These are phyloP conservation scores for Crambe crambe DNA, from an alignment of 37 sponge, comb jelly and placozoan genomes.

Conservation along the genomic window DNA sequence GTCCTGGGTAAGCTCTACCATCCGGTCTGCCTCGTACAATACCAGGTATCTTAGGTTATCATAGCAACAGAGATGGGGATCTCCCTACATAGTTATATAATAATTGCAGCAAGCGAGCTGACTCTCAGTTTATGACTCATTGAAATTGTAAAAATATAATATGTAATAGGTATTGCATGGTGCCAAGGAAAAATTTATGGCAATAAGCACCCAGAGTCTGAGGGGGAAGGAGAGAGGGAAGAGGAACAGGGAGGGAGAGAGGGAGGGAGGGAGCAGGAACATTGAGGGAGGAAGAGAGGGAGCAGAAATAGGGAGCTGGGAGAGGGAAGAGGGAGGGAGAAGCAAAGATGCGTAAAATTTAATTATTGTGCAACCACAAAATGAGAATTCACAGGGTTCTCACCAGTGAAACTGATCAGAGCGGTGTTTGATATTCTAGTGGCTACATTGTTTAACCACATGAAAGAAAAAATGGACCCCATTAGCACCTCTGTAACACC, in stretches of 20 bases:
- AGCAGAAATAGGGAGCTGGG: neutral
- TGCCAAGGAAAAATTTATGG: too few species aligned
- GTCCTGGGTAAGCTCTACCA: slow-evolving; percentile 92
- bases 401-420: too few species aligned
- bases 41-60: slow-evolving; percentile 72
- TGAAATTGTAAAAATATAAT: neutral
- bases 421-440: too few species aligned
- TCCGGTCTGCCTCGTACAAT: slow-evolving; percentile 96
- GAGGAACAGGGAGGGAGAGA: neutral
- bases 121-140: neutral
- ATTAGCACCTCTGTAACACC: too few species aligned
- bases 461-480: too few species aligned
- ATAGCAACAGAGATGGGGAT: slow-evolving; percentile 20
- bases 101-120: neutral
- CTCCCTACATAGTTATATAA: slow-evolving; percentile 41
- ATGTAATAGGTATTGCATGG: neutral
- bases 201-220: too few species aligned
- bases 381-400: too few species aligned
- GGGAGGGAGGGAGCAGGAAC: neutral
- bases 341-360: too few species aligned
- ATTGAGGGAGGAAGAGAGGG: neutral
- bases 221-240: neutral
- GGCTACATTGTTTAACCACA: too few species aligned
- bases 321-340: neutral
- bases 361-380: too few species aligned